Percentiles rank a stretch among this genome's conserved stretches.
These are phyloP conservation scores for Darevskia nairensis DNA, from an alignment of 2,797 vertebrate species.

Conservation along the genomic window DNA sequence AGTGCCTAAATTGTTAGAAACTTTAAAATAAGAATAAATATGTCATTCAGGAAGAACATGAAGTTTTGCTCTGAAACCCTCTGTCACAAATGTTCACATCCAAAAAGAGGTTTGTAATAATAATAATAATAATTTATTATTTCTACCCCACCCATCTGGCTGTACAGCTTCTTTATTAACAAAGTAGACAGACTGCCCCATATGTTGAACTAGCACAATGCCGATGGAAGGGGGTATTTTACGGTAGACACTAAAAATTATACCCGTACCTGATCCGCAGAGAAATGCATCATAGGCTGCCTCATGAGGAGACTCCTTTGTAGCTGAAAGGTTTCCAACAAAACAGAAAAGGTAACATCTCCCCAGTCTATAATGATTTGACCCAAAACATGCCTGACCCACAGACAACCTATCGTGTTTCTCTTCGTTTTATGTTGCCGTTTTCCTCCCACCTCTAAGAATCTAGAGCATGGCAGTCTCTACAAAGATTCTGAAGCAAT, in stretches of 20 bases:
- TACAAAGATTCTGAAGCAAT: not conserved
- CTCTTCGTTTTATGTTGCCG: accelerated
- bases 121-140: not conserved
- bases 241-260: not conserved
- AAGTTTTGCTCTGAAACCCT: not conserved
- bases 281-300: constrained; percentile 82
- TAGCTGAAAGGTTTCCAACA: constrained; percentile 61
- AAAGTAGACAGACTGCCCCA: not conserved
- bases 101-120: not conserved
- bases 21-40: not conserved
- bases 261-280: constrained; percentile 79
- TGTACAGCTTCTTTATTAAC: not conserved
- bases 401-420: accelerated
- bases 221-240: not conserved
- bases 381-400: too few relatives aligned
- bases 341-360: constrained; percentile 17
- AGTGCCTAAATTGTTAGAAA: not conserved
- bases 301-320: constrained; percentile 75
- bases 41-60: not conserved
- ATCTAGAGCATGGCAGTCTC: not conserved
- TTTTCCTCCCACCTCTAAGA: not conserved
- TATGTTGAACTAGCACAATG: not conserved
- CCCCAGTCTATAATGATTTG: not conserved
- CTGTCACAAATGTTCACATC: not conserved
- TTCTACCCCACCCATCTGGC: not conserved